These are phyloP conservation scores for Sturnus vulgaris DNA, from an alignment of 2,113 vertebrate genomes.

Conservation along the genomic window DNA sequence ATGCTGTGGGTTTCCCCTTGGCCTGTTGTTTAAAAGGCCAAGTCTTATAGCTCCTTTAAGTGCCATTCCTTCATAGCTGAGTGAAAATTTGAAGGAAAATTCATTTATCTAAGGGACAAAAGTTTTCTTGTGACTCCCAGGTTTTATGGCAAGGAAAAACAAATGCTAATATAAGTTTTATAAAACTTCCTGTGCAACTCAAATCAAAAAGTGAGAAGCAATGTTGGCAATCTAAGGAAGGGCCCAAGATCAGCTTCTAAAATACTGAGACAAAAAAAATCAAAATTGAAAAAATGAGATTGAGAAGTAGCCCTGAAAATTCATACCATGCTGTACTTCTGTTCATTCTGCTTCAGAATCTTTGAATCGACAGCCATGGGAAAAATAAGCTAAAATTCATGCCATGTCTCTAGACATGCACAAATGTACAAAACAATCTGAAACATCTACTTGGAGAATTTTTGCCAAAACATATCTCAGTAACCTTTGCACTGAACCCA, in stretches of 20 bases:
- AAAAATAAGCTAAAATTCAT: not conserved
- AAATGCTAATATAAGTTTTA: not conserved
- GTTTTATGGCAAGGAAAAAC: not conserved
- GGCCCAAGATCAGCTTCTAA: not conserved
- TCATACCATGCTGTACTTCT: not conserved
- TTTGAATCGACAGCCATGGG: not conserved
- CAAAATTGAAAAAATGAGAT: not conserved
- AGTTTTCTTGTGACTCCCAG: not conserved
- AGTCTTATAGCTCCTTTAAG: not conserved
- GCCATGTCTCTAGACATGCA: not conserved
- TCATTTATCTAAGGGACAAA: not conserved
- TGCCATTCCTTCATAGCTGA: not conserved
- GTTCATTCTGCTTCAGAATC: not conserved
- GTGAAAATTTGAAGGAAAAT: not conserved
- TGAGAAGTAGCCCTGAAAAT: not conserved
- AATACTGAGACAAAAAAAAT: not conserved
- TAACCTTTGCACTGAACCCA: not conserved
- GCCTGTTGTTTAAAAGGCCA: not conserved
- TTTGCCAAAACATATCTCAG: not conserved
- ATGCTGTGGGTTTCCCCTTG: not conserved
- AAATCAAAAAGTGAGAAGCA: not conserved
- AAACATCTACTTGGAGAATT: not conserved
- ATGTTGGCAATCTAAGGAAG: not conserved
- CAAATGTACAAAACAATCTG: not conserved
- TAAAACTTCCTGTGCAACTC: not conserved